Conservation (phyloP, 2,797 vertebrate species). For the Bucorvus abyssinicus region DNA sequence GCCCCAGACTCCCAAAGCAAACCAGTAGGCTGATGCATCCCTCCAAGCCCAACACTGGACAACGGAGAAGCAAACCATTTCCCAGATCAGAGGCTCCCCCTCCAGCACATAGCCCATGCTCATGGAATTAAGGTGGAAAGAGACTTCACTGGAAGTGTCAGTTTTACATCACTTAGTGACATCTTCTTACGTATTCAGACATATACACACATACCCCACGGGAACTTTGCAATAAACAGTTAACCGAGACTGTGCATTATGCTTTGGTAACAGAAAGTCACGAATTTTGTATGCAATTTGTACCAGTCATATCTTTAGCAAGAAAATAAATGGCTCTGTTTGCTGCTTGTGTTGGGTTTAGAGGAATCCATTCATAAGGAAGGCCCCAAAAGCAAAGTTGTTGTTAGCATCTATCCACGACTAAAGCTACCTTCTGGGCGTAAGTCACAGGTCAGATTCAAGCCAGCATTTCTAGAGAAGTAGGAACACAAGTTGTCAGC, state of each 20-base stretch:
- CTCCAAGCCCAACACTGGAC: neutral
- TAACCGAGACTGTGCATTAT: neutral
- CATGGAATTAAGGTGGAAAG: neutral
- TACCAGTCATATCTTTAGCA: neutral
- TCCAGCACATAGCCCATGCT: neutral
- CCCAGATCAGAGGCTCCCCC: neutral
- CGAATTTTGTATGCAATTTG: neutral
- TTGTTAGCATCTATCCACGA: neutral
- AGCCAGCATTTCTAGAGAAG: neutral
- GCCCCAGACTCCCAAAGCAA: neutral
- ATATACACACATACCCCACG: neutral
- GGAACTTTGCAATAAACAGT: neutral
- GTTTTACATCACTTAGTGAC: neutral
- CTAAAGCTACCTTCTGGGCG: neutral
- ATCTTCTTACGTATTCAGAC: neutral
- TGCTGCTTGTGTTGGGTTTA: neutral
- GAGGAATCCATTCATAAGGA: neutral
- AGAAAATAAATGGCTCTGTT: neutral
- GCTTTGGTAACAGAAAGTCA: neutral
- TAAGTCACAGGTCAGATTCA: neutral
- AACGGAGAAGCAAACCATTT: neutral
- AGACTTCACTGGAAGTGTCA: neutral
- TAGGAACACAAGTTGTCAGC: neutral
- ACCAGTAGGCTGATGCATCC: neutral
- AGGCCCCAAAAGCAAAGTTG: neutral